Percentiles rank a stretch among this genome's conserved stretches.
Conservation (phyloP, 2,888 invertebrate species). For the Nemotelus nigrinus region DNA sequence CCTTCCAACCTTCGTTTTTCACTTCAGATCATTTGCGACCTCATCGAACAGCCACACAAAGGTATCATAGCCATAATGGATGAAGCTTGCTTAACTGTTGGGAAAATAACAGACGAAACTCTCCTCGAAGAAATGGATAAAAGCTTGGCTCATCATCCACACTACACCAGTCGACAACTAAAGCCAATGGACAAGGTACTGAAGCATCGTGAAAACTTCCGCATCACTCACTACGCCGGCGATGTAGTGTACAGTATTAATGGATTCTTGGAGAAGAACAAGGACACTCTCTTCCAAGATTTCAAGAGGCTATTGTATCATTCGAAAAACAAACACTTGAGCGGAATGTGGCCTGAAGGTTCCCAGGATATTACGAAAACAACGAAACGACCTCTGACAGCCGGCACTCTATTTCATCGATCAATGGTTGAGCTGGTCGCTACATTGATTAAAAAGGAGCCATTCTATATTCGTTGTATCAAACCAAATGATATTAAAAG, state of each 20-base stretch:
- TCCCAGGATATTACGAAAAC: constrained; percentile 89
- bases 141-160: constrained; percentile 84
- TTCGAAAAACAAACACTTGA: constrained; percentile 80
- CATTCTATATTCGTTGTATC: constrained; percentile 96
- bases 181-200: constrained; percentile 84
- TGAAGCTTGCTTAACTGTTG: constrained; percentile 96
- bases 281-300: constrained; percentile 95
- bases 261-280: constrained; percentile 97
- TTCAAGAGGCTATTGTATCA: constrained; percentile 91
- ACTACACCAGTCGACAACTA: constrained; percentile 88
- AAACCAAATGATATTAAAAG: constrained; percentile 97
- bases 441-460: constrained; percentile 90
- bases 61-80: constrained; percentile 95
- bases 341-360: constrained; percentile 97
- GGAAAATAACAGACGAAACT: constrained; percentile 86
- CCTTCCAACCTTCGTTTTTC: background rate
- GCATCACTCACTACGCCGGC: constrained; percentile 94
- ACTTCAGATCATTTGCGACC: constrained; percentile 82
- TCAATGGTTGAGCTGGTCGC: constrained; percentile 92
- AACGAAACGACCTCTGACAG: constrained; percentile 93
- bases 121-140: constrained; percentile 93
- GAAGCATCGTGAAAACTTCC: constrained; percentile 81
- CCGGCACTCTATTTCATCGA: constrained; percentile 92
- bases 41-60: constrained; percentile 93
- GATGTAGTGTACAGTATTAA: constrained; percentile 91